Conservation (phyloP, 2,888 invertebrate species). For the Sisyra terminalis region DNA sequence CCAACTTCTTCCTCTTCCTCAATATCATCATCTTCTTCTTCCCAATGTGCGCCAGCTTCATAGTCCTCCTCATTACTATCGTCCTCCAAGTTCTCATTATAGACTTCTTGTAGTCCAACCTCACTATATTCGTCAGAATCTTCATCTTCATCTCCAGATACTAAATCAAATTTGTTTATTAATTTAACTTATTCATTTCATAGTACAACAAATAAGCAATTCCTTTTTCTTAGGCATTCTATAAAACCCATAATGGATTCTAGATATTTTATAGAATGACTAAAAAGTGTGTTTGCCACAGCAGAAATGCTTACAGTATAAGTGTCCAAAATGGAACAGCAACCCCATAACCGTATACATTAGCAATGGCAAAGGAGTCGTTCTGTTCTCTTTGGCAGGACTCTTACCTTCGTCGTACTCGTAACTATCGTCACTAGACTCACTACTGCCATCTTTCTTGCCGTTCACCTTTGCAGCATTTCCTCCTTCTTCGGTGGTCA, state of each 20-base stretch:
- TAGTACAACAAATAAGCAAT: no score
- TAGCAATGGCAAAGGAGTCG: conserved; percentile 29
- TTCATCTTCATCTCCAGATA: conserved; percentile 29
- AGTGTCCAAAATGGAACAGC: conserved; percentile 31
- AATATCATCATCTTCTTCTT: conserved; percentile 25
- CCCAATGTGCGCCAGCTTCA: conserved; percentile 32
- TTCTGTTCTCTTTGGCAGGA: conserved; percentile 13
- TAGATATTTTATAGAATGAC: neutral
- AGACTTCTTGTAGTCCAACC: conserved; percentile 24
- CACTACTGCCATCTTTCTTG: conserved; percentile 47
- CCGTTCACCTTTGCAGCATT: conserved; percentile 66
- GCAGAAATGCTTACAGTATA: conserved; percentile 29
- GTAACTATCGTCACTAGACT: conserved; percentile 33
- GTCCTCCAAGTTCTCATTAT: conserved; percentile 38
- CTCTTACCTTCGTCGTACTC: conserved; percentile 26
- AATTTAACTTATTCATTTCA: no score
- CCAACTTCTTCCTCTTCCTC: conserved; percentile 28
- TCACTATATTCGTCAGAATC: conserved; percentile 44
- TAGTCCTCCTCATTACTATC: conserved; percentile 32
- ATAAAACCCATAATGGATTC: no score
- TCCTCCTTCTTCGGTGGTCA: conserved; percentile 31
- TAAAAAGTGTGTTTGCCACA: neutral
- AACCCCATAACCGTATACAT: conserved; percentile 34
- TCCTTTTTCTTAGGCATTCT: no score
- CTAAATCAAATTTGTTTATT: no score